phyloP scores from a whole-genome alignment of 2,113 vertebrate genomes.

The Erythrocercus mccallii region DNA sequence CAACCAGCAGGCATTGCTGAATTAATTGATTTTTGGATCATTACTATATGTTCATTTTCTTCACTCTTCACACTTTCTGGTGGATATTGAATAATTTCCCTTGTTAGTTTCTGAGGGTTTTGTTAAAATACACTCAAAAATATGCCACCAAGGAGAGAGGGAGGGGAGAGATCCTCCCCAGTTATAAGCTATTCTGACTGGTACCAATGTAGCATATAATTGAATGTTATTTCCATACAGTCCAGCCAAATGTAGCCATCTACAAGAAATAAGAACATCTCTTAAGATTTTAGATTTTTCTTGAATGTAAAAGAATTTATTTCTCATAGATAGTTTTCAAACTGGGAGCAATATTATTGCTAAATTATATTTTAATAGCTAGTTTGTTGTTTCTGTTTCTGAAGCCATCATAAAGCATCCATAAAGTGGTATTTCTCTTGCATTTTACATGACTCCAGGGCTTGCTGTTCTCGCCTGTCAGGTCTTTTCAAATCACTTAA shows the following conservation, averaged over 20 bases:
- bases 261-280: slow-evolving; percentile 12
- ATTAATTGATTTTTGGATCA: slow-evolving; percentile 22
- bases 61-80: neutral
- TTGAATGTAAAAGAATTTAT: slow-evolving; percentile 24
- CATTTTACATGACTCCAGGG: slow-evolving; percentile 93
- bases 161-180: slow-evolving; percentile 32
- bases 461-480: slow-evolving; percentile 92
- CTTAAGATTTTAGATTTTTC: neutral
- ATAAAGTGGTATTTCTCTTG: slow-evolving; percentile 85
- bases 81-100: neutral
- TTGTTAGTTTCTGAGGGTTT: neutral
- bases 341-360: slow-evolving; percentile 44
- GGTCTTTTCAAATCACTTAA: slow-evolving; percentile 87
- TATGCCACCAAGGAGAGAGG: neutral
- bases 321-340: slow-evolving; percentile 20
- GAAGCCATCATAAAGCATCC: slow-evolving; percentile 64
- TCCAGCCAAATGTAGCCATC: slow-evolving; percentile 18
- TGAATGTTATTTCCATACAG: slow-evolving; percentile 52
- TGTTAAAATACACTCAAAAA: slow-evolving; percentile 30
- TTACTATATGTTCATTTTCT: neutral
- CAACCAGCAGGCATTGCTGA: neutral
- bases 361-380: slow-evolving; percentile 65
- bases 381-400: slow-evolving; percentile 75
- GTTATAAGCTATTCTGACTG: slow-evolving; percentile 56
- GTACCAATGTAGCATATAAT: slow-evolving; percentile 64